Evolutionary conservation across 2,797 vertebrate species (phyloP), one percentile per base, ranked within the genome.

Genomic region (Agapornis canus): DNA sequence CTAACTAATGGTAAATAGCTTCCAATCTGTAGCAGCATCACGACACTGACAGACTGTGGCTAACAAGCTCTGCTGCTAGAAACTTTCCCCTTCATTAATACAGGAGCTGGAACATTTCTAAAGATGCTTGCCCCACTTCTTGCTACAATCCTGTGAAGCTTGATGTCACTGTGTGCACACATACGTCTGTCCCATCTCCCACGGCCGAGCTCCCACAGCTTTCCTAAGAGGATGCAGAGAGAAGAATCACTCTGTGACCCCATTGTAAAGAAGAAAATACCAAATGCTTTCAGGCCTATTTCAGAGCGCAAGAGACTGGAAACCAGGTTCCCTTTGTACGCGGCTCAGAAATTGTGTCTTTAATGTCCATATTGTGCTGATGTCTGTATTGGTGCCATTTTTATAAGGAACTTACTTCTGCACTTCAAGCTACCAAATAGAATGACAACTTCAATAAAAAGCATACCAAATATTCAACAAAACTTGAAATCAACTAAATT

Each of bases 11-110:
- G 81, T 48, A 92, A 65, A 82, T 0, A 59, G 25, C 13, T 90
- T 84, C 40, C 51, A 76, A 16, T 63, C n/a, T 77, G 27, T 39
- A 60, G 79, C 27, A 78, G 51, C 19, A 31, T 43, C 66, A 82
- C 0, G 0, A 54, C 8, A 47, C 22, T 1, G 0, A 39, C 52
- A 47, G 31, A 65, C n/a, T 63, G 35, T 40, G 63, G 51, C 31
- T 92, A 77, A 90, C 76, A 75, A 91, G 39, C 45, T 82, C 82
- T 80, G 51, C 35, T 73, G 66, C 49, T 59, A 65, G 63, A 65
- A 93, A 26, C 35, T 52, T 64, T 76, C 20, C 31, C 16, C 14
- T 40, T 89, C 31, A 5, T 72, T 94, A 93, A 91, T 13, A 89
- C 5, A 77, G 31, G 9, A 89, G 31, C 26, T 19, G 27, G 63